Base-by-base conservation (phyloP, 2,113 vertebrate genomes). In the Heteronetta atricapilla region DNA sequence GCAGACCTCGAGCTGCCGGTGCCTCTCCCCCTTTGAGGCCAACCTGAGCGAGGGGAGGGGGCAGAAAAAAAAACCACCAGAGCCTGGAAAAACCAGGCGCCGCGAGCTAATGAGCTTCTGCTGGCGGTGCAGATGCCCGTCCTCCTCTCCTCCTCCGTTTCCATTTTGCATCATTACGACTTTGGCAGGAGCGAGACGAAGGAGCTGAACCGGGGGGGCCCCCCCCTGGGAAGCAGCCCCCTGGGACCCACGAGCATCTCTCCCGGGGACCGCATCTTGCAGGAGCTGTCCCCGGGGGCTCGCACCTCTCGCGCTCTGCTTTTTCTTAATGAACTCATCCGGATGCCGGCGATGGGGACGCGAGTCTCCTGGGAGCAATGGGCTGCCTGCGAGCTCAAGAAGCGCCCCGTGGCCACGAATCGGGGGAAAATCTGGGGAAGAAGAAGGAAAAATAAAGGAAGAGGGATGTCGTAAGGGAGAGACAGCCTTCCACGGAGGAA, bases 321-420 rank as follows among this genome's bases (percentile, higher is more conserved):
- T 97, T 94, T 95, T 89, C 91, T 70, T 96, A 96, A 97, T 97
- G 94, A 97, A 97, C 87, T 96, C 81, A 22, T 96, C 84, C 83
- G 56, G 82, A 75, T 50, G 84, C 72, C 89, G 50, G 67, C 1
- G 31, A 53, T 31, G 50, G 95, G 59, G 62, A 63, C 38, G 25
- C 2, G 15, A 86, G 36, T 33, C 38, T 75, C 94, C 42, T 3
- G 3, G 60, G 80, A 82, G 52, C 63, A 18, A 55, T 21, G 17
- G 3, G 16, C 70, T 60, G 68, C 68, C 40, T 55, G 29, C 29
- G 13, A 50, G 40, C 44, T 18, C 23, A 8, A 40, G 2, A 40
- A 81, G 62, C 2, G 1, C 56, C 58, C n/a, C 1, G 0, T 0
- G 28, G 33, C 19, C 58, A 40, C 10, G 28, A 73, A 88, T 11